Conservation (phyloP, 2,888 invertebrate species). For the Bellardia pandia region DNA sequence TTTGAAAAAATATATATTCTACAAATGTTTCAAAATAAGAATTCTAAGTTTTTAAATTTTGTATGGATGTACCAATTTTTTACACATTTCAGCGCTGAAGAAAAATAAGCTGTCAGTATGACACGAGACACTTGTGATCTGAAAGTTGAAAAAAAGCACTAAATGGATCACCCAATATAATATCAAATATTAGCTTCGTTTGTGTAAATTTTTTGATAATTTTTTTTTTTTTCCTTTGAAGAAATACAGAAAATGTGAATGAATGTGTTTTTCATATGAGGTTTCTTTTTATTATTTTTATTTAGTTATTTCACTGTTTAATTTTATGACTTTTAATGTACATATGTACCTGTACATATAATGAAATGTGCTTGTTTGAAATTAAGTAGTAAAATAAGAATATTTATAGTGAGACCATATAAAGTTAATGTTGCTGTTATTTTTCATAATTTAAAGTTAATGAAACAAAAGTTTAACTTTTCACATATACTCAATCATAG, state of each 20-base stretch:
- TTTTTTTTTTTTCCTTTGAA: slow-evolving; percentile 10
- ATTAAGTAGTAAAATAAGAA: neutral
- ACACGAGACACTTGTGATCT: too few relatives aligned
- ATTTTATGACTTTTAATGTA: slow-evolving; percentile 10
- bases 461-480: too few relatives aligned
- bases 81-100: too few relatives aligned
- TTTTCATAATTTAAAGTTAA: neutral
- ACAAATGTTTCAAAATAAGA: too few relatives aligned
- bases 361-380: slow-evolving; percentile 26
- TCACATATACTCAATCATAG: too few relatives aligned
- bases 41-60: too few relatives aligned
- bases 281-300: neutral
- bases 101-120: too few relatives aligned
- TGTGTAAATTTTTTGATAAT: slow-evolving; percentile 42
- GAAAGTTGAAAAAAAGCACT: too few relatives aligned
- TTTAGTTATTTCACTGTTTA: slow-evolving; percentile 7
- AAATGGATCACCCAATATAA: neutral
- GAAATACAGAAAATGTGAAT: neutral
- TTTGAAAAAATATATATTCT: too few relatives aligned
- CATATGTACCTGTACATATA: too few relatives aligned
- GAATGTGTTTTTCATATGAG: slow-evolving; percentile 16
- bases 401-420: neutral
- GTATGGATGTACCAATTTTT: too few relatives aligned
- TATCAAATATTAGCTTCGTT: slow-evolving; percentile 19
- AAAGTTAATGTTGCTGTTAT: neutral